phyloP scores from a whole-genome alignment of 2,113 vertebrate genomes.

The Coreoperca whiteheadi region DNA sequence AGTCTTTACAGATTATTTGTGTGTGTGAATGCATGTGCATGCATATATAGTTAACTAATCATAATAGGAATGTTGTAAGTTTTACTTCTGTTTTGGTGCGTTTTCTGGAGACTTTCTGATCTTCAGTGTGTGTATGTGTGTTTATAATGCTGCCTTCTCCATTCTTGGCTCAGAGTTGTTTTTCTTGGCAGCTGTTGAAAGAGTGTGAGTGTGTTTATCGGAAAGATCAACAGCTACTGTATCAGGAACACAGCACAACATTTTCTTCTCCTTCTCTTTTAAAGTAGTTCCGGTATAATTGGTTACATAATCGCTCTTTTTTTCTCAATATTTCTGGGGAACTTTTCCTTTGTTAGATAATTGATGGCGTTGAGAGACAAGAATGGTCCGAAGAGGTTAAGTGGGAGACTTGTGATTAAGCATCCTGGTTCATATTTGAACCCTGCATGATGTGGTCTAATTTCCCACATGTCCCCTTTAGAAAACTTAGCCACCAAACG shows the following conservation, averaged over 20 bases:
- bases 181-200: constrained; percentile 66
- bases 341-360: constrained; percentile 15
- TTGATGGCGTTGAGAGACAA: constrained; percentile 24
- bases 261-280: constrained; percentile 49
- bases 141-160: constrained; percentile 8
- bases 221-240: constrained; percentile 51
- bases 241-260: constrained; percentile 30
- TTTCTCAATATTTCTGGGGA: not conserved
- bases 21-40: constrained; percentile 10
- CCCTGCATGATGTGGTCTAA: constrained; percentile 14
- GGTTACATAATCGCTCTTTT: constrained; percentile 53
- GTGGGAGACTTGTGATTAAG: constrained; percentile 20
- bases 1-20: constrained; percentile 9
- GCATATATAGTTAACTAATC: not conserved
- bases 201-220: constrained; percentile 41
- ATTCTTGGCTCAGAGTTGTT: constrained; percentile 54
- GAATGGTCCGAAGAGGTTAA: constrained; percentile 32
- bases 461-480: constrained; percentile 22
- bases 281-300: constrained; percentile 10
- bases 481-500: constrained; percentile 35
- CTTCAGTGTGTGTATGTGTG: constrained; percentile 19
- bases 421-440: constrained; percentile 26
- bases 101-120: constrained; percentile 48
- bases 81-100: constrained; percentile 11
- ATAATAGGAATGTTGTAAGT: not conserved